These are phyloP conservation scores for Drosophila nasuta DNA, from an alignment of 1,140 invertebrate genomes.

Conservation along the genomic window DNA sequence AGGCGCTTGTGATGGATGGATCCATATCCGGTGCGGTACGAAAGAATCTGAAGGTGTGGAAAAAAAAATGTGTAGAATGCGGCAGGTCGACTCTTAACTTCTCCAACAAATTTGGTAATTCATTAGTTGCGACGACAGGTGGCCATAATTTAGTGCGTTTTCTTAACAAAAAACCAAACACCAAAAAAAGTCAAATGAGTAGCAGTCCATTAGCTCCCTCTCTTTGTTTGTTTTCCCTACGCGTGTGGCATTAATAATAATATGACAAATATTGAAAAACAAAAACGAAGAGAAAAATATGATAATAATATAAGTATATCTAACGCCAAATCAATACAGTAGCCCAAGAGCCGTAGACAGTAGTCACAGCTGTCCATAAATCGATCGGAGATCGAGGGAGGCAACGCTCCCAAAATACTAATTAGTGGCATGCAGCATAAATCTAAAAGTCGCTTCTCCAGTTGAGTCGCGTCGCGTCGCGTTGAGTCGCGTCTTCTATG, in stretches of 20 bases:
- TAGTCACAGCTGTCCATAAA: conserved; percentile 70
- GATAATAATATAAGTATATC: neutral
- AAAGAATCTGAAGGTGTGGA: conserved; percentile 28
- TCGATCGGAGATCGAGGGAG: conserved; percentile 45
- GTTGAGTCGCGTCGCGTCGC: neutral
- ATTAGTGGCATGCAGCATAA: conserved; percentile 31
- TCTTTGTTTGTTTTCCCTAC: conserved; percentile 31
- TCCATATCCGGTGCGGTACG: conserved; percentile 65
- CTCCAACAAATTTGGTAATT: conserved; percentile 56
- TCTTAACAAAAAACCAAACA: conserved; percentile 1
- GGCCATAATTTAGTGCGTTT: conserved; percentile 60
- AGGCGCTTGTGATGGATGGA: conserved; percentile 59
- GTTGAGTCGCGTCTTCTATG: too few species aligned
- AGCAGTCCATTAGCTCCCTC: conserved; percentile 60
- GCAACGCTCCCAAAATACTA: conserved; percentile 51
- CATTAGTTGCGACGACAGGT: conserved; percentile 53
- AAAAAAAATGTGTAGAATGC: conserved; percentile 1
- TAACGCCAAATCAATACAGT: conserved; percentile 38
- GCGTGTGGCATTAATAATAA: conserved; percentile 53
- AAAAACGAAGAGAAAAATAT: neutral
- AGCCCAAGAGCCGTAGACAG: conserved; percentile 47
- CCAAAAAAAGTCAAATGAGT: conserved; percentile 63
- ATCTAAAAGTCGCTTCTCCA: conserved; percentile 3
- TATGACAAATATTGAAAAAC: conserved; percentile 3
- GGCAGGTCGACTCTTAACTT: neutral